Percentiles rank a stretch among this genome's conserved stretches.
Conservation (phyloP, 2,113 vertebrate genomes). For the Caretta caretta region DNA sequence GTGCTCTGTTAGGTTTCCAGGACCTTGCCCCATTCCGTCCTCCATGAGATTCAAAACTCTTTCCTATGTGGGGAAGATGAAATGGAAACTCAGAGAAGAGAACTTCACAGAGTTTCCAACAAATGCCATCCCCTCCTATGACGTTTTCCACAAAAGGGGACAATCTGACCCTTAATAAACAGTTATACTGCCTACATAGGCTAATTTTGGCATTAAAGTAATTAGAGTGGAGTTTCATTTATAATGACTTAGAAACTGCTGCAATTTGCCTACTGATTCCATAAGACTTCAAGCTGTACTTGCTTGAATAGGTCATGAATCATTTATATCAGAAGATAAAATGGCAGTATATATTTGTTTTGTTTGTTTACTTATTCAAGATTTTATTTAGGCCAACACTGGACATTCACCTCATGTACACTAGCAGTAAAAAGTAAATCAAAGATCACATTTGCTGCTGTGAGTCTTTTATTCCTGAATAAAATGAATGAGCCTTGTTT, state of each 20-base stretch:
- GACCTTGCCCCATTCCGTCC: not conserved
- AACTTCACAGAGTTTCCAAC: not conserved
- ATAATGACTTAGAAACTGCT: not conserved
- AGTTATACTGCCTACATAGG: not conserved
- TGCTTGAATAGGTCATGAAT: not conserved
- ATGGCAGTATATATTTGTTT: not conserved
- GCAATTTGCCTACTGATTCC: not conserved
- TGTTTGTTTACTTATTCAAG: not conserved
- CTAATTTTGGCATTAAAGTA: not conserved
- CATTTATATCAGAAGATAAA: not conserved
- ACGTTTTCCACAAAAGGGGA: not conserved
- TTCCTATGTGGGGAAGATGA: not conserved
- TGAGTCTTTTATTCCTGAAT: not conserved
- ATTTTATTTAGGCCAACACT: not conserved
- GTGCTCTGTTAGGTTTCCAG: not conserved
- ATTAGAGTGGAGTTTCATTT: not conserved
- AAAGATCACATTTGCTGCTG: fast-evolving
- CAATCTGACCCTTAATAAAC: not conserved
- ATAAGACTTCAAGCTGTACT: not conserved
- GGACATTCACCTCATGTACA: not conserved
- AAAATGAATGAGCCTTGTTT: not conserved
- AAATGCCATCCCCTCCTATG: not conserved
- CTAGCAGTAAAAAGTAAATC: not conserved
- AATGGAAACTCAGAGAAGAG: not conserved
- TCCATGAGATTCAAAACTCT: not conserved